These are phyloP conservation scores for Amphimedon queenslandica DNA, from an alignment of 37 sponge, comb jelly and placozoan genomes.

Conservation along the genomic window DNA sequence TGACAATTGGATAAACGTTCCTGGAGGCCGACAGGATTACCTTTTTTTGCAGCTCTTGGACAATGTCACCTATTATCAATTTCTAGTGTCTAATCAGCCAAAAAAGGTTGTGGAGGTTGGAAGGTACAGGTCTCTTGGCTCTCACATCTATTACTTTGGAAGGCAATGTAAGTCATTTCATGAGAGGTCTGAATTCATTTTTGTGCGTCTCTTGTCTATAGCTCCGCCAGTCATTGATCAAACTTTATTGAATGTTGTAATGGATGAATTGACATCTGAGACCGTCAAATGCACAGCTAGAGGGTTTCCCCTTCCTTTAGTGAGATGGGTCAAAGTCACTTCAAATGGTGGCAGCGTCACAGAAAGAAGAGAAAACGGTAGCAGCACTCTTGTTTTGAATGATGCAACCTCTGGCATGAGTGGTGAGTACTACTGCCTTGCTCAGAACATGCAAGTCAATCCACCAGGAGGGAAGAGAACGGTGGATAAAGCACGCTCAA, in stretches of 20 bases:
- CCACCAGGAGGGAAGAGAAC: not conserved
- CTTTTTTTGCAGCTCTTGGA: not conserved
- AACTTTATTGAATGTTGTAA: too few relatives aligned
- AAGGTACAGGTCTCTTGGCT: not conserved
- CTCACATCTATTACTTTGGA: not conserved
- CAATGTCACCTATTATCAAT: not conserved
- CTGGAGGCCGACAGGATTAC: not conserved
- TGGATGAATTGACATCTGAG: too few relatives aligned
- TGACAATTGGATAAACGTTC: not conserved
- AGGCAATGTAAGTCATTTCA: not conserved
- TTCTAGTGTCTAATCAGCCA: not conserved
- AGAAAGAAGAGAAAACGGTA: not conserved
- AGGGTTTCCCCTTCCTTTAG: not conserved
- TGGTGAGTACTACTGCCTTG: not conserved
- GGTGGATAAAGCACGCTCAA: not conserved
- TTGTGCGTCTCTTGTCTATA: too few relatives aligned
- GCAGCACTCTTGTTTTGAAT: not conserved
- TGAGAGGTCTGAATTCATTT: too few relatives aligned
- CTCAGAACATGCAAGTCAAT: not conserved
- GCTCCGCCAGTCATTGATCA: too few relatives aligned
- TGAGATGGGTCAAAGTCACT: not conserved
- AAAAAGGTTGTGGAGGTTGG: not conserved
- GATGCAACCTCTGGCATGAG: not conserved
- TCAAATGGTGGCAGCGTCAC: not conserved
- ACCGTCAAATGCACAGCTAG: not conserved